Evolutionary conservation across 2,888 invertebrate genomes (phyloP), one percentile per base, ranked within the genome.

Genomic region (Didymodactylos carnosus): DNA sequence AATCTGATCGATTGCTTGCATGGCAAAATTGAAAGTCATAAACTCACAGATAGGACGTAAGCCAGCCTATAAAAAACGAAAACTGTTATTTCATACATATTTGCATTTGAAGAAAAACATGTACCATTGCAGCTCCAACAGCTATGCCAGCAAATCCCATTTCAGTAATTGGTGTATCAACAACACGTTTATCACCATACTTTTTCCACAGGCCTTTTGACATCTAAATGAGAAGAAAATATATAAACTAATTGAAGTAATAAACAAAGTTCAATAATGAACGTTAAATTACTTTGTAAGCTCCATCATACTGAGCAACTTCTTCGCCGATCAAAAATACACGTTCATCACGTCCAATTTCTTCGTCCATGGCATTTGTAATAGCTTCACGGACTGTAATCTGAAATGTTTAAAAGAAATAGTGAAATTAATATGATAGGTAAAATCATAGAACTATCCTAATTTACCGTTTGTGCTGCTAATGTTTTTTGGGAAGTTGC

Each of bases 81-180:
- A n/a, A n/a, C n/a, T n/a, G n/a, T n/a, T 77, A 75, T 76, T 14
- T 72, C 23, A 76, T 16, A 41, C 14, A 43, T 19, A 87, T 88
- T 41, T 41, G 13, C 19, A 7, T 7, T 6, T 41, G 2, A 7
- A 49, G 3, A 5, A n/a, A 29, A 16, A 3, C 16, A n/a, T n/a
- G 2, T 62, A 62, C 62, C 86, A 94, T 89, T 0, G 94, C 94
- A 72, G 94, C 90, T 69, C 95, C 95, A 29, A 92, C 91, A 23
- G 94, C 93, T 72, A 95, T 89, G 76, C 97, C 97, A 75, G 92
- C 88, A 83, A 97, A 97, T 0, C 98, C 97, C 86, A 91, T 89
- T 71, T 98, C 98, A 2, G 97, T 94, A 81, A 98, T 98, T 10
- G 98, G 98, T 16, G 98, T 98, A 83, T 98, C 98, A 75, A 94